phyloP scores from a whole-genome alignment of 2,113 vertebrate genomes.

The Phylloscopus trochilus region DNA sequence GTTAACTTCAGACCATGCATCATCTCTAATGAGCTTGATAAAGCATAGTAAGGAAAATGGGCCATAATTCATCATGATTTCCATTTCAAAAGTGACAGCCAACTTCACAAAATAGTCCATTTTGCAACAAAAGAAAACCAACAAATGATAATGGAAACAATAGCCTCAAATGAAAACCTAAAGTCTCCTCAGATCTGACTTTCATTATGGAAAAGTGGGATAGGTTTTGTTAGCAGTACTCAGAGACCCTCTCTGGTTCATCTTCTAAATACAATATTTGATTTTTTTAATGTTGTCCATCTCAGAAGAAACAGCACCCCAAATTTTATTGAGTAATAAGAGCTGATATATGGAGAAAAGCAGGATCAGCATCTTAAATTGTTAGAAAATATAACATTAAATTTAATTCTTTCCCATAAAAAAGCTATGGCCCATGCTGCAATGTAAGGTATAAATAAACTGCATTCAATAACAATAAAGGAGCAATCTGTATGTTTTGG shows the following conservation, averaged over 20 bases:
- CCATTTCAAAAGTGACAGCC: conserved; percentile 71
- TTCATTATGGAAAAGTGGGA: neutral
- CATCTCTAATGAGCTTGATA: conserved; percentile 78
- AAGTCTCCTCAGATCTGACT: neutral
- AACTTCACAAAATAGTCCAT: conserved; percentile 54
- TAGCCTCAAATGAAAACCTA: neutral
- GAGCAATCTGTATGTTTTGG: neutral
- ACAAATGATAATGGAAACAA: conserved; percentile 1
- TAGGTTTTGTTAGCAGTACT: neutral
- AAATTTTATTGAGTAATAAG: conserved; percentile 34
- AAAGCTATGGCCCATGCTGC: conserved; percentile 2
- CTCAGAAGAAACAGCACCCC: neutral
- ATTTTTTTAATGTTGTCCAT: neutral
- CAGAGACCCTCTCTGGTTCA: neutral
- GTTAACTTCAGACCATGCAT: conserved; percentile 71
- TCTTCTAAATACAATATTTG: neutral
- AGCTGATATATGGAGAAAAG: conserved; percentile 7
- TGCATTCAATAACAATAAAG: conserved; percentile 23
- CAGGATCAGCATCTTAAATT: conserved; percentile 2
- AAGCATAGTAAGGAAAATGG: conserved; percentile 69
- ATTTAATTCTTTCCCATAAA: conserved; percentile 36
- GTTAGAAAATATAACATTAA: conserved; percentile 26
- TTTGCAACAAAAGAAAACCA: conserved; percentile 42
- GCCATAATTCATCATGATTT: conserved; percentile 71
- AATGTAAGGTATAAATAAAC: conserved; percentile 49